A percentile compares a stretch with the other conserved stretches of the same genome.
These are phyloP conservation scores for Ceyx margarethae DNA, from an alignment of 2,113 vertebrate genomes.

Conservation along the genomic window DNA sequence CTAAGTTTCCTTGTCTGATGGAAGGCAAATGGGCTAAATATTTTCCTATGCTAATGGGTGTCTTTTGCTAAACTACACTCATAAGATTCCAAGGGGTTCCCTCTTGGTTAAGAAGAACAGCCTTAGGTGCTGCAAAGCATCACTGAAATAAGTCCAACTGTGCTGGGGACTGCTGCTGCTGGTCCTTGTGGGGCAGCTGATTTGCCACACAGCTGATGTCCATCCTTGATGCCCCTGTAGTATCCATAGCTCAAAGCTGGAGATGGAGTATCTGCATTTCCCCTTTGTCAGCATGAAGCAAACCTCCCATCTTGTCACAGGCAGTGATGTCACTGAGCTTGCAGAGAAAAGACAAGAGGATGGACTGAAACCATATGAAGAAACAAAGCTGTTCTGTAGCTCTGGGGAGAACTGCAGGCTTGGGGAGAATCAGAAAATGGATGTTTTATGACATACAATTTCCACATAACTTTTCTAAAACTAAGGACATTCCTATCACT, in stretches of 20 bases:
- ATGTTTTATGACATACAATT: background rate
- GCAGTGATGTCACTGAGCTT: background rate
- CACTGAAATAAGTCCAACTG: background rate
- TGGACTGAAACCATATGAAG: background rate
- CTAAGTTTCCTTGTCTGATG: background rate
- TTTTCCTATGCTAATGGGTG: background rate
- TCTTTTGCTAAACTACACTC: background rate
- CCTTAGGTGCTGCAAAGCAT: background rate
- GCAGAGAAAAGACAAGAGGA: background rate
- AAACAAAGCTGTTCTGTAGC: background rate
- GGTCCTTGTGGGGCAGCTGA: rapidly evolving
- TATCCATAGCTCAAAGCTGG: background rate
- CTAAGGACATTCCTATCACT: background rate
- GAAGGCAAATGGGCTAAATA: background rate
- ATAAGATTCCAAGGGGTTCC: background rate
- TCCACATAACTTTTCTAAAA: background rate
- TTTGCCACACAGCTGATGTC: background rate
- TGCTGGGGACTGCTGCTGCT: background rate
- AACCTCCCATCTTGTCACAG: background rate
- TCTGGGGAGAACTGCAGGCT: background rate
- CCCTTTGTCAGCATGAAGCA: background rate
- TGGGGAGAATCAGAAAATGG: background rate
- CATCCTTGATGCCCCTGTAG: background rate
- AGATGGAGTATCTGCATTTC: background rate
- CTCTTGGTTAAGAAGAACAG: background rate